Percentiles rank a stretch among this genome's conserved stretches.
These are phyloP conservation scores for Oryzaephilus surinamensis DNA, from an alignment of 1,140 invertebrate genomes.

Conservation along the genomic window DNA sequence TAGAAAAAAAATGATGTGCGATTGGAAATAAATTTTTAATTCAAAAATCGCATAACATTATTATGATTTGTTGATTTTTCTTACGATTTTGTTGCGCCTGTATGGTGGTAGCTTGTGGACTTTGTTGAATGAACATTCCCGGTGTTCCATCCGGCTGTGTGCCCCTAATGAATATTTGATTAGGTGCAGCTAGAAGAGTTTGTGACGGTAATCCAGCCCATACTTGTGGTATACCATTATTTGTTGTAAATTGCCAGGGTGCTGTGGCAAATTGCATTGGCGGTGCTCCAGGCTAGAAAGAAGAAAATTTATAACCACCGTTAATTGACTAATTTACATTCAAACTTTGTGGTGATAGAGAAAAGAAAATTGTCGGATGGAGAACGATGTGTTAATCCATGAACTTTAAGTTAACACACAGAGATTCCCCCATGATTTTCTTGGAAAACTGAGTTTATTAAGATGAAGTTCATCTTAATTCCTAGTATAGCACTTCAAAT, in stretches of 20 bases:
- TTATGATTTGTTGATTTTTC: constrained; percentile 26
- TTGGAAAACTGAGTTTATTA: too few species aligned
- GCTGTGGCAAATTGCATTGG: constrained; percentile 51
- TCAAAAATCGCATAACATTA: constrained; percentile 30
- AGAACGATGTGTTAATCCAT: too few species aligned
- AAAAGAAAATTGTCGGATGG: too few species aligned
- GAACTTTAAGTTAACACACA: too few species aligned
- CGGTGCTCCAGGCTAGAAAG: constrained; percentile 43
- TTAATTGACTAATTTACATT: too few species aligned
- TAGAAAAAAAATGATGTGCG: constrained; percentile 4
- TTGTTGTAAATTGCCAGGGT: constrained; percentile 43
- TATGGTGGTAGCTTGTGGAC: constrained; percentile 51
- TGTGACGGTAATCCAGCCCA: constrained; percentile 60
- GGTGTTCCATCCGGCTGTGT: constrained; percentile 58
- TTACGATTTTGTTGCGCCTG: constrained; percentile 47
- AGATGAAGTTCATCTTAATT: too few species aligned
- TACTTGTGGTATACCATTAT: constrained; percentile 54
- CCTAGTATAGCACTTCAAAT: too few species aligned
- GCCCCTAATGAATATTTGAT: constrained; percentile 75
- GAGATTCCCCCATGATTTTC: too few species aligned
- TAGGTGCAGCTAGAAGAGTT: constrained; percentile 53
- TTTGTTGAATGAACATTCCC: constrained; percentile 79
- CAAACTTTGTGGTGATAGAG: too few species aligned
- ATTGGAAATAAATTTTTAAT: constrained; percentile 16
- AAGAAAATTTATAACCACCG: constrained; percentile 1